Conservation (phyloP, 2,113 vertebrate genomes). For the Bujurquina vittata region DNA sequence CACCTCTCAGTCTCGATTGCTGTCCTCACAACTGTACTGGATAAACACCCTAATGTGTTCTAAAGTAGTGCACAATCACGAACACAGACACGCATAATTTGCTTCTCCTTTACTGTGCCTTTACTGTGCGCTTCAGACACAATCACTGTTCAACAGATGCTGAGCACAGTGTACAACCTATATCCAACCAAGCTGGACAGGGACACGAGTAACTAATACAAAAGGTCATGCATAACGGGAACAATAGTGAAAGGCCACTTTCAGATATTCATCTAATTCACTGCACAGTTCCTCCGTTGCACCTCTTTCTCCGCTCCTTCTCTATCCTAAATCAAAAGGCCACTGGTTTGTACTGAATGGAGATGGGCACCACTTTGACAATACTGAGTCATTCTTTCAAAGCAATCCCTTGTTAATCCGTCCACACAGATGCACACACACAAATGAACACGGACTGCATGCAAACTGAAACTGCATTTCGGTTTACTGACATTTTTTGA, state of each 20-base stretch:
- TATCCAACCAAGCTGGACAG: conserved; percentile 1
- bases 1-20: conserved; percentile 18
- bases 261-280: conserved; percentile 53
- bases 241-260: conserved; percentile 64
- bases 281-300: conserved; percentile 43
- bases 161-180: conserved; percentile 12
- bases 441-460: background rate
- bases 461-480: background rate
- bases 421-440: background rate
- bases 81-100: background rate
- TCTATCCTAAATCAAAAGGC: conserved; percentile 56
- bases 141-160: conserved; percentile 15
- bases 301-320: conserved; percentile 40
- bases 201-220: conserved; percentile 14
- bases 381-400: conserved; percentile 73
- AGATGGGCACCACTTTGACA: conserved; percentile 69
- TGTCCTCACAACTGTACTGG: conserved; percentile 16
- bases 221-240: conserved; percentile 20
- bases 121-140: conserved; percentile 4
- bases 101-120: conserved; percentile 12
- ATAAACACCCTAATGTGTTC: conserved; percentile 12
- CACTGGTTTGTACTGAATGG: conserved; percentile 63
- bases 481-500: background rate
- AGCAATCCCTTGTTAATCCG: conserved; percentile 50
- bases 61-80: background rate